phyloP scores from a whole-genome alignment of 1,140 invertebrate genomes.

The Drosophila murphyi region DNA sequence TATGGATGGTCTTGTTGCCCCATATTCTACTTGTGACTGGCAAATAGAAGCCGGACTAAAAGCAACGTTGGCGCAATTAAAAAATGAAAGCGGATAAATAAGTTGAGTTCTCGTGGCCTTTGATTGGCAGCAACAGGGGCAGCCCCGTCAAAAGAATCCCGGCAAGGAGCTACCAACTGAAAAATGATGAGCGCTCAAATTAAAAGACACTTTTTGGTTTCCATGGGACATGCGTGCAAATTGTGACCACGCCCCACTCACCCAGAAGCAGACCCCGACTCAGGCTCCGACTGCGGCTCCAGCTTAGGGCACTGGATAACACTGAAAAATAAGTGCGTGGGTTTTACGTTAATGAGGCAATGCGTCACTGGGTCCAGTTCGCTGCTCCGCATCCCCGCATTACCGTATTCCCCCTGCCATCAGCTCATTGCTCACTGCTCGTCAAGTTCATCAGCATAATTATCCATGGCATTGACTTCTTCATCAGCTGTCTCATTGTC shows the following conservation, averaged over 20 bases:
- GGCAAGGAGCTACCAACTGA: background rate
- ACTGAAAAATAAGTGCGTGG: slow-evolving; percentile 58
- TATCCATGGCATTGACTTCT: slow-evolving; percentile 76
- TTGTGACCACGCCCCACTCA: slow-evolving; percentile 26
- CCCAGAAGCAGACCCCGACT: background rate
- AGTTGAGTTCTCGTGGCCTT: slow-evolving; percentile 62
- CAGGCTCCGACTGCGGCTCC: background rate
- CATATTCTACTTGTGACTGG: slow-evolving; percentile 56
- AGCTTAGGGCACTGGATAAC: background rate
- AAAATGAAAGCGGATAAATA: slow-evolving; percentile 79
- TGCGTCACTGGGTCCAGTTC: slow-evolving; percentile 63
- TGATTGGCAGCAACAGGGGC: slow-evolving; percentile 49
- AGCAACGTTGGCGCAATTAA: slow-evolving; percentile 66
- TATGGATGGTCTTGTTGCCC: slow-evolving; percentile 25
- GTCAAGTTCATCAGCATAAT: slow-evolving; percentile 79
- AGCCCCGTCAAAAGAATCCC: background rate
- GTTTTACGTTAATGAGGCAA: slow-evolving; percentile 79
- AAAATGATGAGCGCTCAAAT: slow-evolving; percentile 50
- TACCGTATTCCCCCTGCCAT: background rate
- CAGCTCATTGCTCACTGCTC: slow-evolving; percentile 9
- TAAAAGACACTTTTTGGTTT: slow-evolving; percentile 72
- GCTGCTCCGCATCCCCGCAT: background rate
- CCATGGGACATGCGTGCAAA: slow-evolving; percentile 68
- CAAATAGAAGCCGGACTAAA: slow-evolving; percentile 46
- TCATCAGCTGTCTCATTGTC: slow-evolving; percentile 71